Percentiles rank a stretch among this genome's conserved stretches.
Evolutionary conservation across 2,113 vertebrate genomes (phyloP).

Genomic region (Seriola dumerili): DNA sequence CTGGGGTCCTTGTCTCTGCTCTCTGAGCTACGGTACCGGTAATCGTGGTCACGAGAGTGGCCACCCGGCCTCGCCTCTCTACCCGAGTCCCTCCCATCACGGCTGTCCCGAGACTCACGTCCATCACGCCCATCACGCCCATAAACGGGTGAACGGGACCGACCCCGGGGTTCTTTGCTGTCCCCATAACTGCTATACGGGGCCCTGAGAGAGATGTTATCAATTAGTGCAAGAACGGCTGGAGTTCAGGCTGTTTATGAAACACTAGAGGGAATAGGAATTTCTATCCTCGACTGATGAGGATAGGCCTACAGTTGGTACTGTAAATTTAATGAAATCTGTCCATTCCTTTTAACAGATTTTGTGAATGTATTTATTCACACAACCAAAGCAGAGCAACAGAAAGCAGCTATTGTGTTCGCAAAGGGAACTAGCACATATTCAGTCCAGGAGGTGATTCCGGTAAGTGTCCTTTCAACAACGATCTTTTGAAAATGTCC

Average conservation of each 20-base stretch:
- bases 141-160: constrained; percentile 85
- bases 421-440: background rate
- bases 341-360: background rate
- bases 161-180: constrained; percentile 78
- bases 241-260: background rate
- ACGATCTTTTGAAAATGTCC: constrained; percentile 2
- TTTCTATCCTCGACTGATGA: background rate
- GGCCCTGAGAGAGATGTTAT: constrained; percentile 64
- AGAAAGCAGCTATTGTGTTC: background rate
- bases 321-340: background rate
- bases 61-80: constrained; percentile 80
- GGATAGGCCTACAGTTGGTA: background rate
- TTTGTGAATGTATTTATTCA: background rate
- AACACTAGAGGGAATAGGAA: background rate
- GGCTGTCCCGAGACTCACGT: constrained; percentile 76
- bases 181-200: constrained; percentile 77
- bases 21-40: constrained; percentile 84
- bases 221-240: constrained; percentile 36
- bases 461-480: background rate
- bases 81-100: constrained; percentile 82
- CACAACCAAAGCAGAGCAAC: background rate
- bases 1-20: constrained; percentile 81
- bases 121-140: constrained; percentile 83
- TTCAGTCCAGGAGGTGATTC: background rate
- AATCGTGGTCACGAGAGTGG: constrained; percentile 86